phyloP scores from a whole-genome alignment of 2,797 vertebrate species.

The Poecilia gillii region DNA sequence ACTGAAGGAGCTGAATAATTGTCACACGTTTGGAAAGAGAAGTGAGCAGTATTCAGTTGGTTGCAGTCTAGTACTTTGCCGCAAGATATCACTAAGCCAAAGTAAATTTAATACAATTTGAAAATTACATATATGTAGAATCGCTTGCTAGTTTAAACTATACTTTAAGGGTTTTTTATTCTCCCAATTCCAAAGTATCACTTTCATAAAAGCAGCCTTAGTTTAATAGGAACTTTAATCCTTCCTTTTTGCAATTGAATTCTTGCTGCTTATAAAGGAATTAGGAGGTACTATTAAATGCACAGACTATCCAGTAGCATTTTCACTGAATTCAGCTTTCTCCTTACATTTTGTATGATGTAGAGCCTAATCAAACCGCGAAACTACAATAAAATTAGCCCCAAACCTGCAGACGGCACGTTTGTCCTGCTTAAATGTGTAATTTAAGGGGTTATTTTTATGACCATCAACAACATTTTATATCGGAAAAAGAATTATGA shows the following conservation, averaged over 20 bases:
- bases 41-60: background rate
- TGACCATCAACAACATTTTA: background rate
- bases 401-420: slow-evolving; percentile 4
- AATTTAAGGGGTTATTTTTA: slow-evolving; percentile 3
- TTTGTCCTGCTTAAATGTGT: background rate
- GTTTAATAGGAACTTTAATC: slow-evolving; percentile 19
- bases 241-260: background rate
- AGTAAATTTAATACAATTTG: background rate
- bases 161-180: background rate
- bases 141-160: background rate
- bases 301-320: slow-evolving; percentile 8
- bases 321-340: slow-evolving; percentile 1
- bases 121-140: background rate
- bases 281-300: background rate
- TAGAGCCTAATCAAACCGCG: background rate
- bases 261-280: slow-evolving; percentile 7
- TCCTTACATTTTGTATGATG: background rate
- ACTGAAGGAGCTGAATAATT: background rate
- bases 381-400: slow-evolving; percentile 7
- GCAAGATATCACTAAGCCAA: background rate
- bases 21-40: background rate
- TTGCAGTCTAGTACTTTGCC: background rate
- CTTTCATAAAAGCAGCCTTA: background rate
- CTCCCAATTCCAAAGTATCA: background rate
- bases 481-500: background rate